Evolutionary conservation across 2,113 vertebrate genomes (phyloP).

Genomic region (Sterrhoptilus dennistouni): DNA sequence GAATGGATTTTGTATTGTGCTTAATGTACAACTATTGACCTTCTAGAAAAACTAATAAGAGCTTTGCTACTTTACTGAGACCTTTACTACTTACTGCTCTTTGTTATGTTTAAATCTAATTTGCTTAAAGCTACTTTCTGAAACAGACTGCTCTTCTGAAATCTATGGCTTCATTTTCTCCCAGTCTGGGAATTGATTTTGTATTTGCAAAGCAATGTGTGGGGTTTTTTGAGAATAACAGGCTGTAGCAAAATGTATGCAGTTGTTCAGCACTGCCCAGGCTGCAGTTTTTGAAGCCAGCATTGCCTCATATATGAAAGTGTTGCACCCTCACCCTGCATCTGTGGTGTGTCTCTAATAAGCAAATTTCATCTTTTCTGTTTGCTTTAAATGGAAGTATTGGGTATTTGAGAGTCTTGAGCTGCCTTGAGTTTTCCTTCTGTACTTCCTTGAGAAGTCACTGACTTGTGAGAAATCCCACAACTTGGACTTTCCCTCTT

Average conservation of each 20-base stretch:
- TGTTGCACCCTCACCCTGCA: not conserved
- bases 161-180: not conserved
- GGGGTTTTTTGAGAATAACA: not conserved
- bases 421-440: not conserved
- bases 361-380: not conserved
- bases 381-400: not conserved
- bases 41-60: constrained; percentile 18
- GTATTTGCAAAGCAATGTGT: not conserved
- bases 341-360: not conserved
- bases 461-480: not conserved
- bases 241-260: not conserved
- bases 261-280: not conserved
- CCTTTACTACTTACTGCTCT: not conserved
- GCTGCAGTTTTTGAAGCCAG: not conserved
- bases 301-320: accelerated
- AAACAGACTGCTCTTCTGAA: not conserved
- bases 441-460: not conserved
- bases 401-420: not conserved
- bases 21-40: not conserved
- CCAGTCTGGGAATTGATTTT: not conserved
- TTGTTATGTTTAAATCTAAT: not conserved
- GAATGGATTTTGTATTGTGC: not conserved
- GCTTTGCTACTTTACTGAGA: not conserved
- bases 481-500: not conserved
- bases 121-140: not conserved